Base-by-base conservation (phyloP, 2,797 vertebrate genomes). In the Odontamblyopus rebecca region DNA sequence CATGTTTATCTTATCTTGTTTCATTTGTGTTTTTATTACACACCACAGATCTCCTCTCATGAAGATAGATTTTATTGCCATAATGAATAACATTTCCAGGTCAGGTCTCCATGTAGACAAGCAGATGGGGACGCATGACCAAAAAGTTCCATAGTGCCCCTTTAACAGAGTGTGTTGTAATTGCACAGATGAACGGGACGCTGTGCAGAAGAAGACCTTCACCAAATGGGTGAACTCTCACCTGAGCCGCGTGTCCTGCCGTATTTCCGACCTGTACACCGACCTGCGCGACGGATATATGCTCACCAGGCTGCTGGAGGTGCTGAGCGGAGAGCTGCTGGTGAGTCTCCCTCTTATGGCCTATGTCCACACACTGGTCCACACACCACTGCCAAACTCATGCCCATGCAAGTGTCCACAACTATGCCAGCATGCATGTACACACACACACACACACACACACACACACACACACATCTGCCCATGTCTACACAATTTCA, bases 161-260 rank as follows among this genome's bases (percentile, higher is more conserved):
- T 15, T 48, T 48, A 48, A 48, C 4, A 48, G 44, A 48, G 15
- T 41, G 61, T 64, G 32, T 23, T 15, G 5, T 50, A 4, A 51
- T 16, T 51, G 13, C 41, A 62, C 63, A 98, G 97, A 98, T 56
- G 97, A 98, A 76, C 88, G 96, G 8, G 97, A 98, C 41, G 95
- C 96, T 0, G 97, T 98, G 64, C 97, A 98, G 93, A 98, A 98
- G 91, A 98, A 98, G 77, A 98, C 96, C 19, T 98, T 98, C 77
- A 98, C 96, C 68, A 98, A 98, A 77, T 98, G 97, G 97, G 95
- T 98, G 35, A 98, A 97, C 83, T 94, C 96, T 6, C 97, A 97
- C 84, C 91, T 97, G 16, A 91, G 95, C 6, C 92, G 95, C 0
- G 96, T 94, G 68, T 95, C 95, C 79, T 97, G 96, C 80, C 96